phyloP scores from a whole-genome alignment of 2,888 invertebrate species.

The Nipponacmea schrenckii region DNA sequence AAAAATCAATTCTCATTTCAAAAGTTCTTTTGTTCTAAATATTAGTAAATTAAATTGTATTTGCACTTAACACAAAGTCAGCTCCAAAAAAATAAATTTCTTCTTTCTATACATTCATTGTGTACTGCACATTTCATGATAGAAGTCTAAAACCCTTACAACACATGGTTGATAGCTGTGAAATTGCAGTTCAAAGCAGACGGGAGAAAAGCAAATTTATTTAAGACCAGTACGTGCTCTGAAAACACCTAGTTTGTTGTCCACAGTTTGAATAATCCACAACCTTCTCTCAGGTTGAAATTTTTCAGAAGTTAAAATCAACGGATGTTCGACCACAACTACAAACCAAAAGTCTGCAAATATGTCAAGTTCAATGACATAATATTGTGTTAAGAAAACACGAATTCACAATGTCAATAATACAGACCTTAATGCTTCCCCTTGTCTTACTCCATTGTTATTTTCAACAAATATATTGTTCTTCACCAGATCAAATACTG shows the following conservation, averaged over 20 bases:
- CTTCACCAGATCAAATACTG: too few species aligned
- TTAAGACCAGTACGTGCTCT: background rate
- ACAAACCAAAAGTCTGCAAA: too few species aligned
- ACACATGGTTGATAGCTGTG: background rate
- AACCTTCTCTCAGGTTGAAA: background rate
- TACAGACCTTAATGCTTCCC: too few species aligned
- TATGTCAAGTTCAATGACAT: background rate
- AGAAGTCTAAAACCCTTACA: background rate
- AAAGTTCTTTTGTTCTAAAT: too few species aligned
- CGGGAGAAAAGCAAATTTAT: background rate
- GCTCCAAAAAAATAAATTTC: too few species aligned
- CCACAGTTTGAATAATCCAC: conserved; percentile 2
- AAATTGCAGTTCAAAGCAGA: background rate
- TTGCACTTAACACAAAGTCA: too few species aligned
- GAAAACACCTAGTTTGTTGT: background rate
- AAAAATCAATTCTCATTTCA: too few species aligned
- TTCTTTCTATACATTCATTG: background rate
- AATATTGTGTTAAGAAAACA: background rate
- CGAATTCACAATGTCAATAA: too few species aligned
- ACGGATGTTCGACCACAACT: background rate
- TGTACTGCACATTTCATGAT: background rate
- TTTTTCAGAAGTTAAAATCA: background rate
- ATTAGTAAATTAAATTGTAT: too few species aligned
- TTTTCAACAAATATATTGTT: too few species aligned
- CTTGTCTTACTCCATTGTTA: too few species aligned